Evolutionary conservation across 2,888 invertebrate species (phyloP).

Genomic region (Gymnocheta viridis): DNA sequence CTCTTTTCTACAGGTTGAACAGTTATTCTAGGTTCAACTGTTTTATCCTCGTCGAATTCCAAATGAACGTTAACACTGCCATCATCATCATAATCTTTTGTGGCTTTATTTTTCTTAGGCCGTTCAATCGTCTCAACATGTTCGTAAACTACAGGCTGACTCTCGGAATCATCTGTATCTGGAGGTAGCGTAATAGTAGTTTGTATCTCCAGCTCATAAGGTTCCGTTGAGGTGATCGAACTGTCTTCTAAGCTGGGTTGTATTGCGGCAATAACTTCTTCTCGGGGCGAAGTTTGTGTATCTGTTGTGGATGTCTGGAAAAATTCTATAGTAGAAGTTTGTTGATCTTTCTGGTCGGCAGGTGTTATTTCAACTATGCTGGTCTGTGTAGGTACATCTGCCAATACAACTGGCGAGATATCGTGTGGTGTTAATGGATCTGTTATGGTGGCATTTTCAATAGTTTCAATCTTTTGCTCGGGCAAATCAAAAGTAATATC

Average conservation of each 20-base stretch:
- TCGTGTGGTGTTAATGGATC: slow-evolving; percentile 74
- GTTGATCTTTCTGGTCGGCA: slow-evolving; percentile 71
- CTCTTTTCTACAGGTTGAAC: slow-evolving; percentile 56
- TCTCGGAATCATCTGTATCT: slow-evolving; percentile 82
- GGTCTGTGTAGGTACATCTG: slow-evolving; percentile 74
- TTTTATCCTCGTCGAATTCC: slow-evolving; percentile 70
- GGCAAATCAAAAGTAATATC: slow-evolving; percentile 78
- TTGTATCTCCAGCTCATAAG: slow-evolving; percentile 82
- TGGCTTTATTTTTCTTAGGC: slow-evolving; percentile 78
- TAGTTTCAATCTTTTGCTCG: slow-evolving; percentile 71
- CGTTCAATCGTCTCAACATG: slow-evolving; percentile 78
- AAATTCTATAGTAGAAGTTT: slow-evolving; percentile 72
- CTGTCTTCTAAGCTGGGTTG: slow-evolving; percentile 74
- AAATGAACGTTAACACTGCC: slow-evolving; percentile 75
- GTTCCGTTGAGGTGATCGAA: slow-evolving; percentile 78
- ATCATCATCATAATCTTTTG: slow-evolving; percentile 79
- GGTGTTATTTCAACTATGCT: slow-evolving; percentile 69
- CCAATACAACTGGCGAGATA: slow-evolving; percentile 73
- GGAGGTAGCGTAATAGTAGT: slow-evolving; percentile 85
- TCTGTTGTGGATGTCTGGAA: slow-evolving; percentile 73
- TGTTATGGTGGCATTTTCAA: slow-evolving; percentile 76
- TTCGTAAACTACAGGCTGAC: slow-evolving; percentile 77
- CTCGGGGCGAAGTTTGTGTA: slow-evolving; percentile 78
- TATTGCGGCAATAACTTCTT: background rate
- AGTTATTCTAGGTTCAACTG: slow-evolving; percentile 43